Conservation (phyloP, 2,888 invertebrate species). For the Auanema freiburgensis region DNA sequence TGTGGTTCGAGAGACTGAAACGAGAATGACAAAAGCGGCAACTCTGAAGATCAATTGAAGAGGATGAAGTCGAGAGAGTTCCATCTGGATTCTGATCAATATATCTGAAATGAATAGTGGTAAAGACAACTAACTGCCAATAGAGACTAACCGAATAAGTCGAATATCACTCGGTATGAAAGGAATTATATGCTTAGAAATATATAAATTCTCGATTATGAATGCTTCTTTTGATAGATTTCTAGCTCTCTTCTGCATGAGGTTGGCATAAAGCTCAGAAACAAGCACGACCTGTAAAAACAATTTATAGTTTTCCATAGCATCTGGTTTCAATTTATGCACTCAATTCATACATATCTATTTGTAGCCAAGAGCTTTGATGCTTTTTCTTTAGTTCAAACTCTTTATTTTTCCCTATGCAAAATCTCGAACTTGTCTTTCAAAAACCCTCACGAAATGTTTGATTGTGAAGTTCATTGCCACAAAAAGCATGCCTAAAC, state of each 20-base stretch:
- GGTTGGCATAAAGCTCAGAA: constrained; percentile 63
- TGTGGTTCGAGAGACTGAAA: constrained; percentile 46
- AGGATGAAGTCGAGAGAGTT: constrained; percentile 51
- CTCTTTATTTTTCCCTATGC: too few relatives aligned
- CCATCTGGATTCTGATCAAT: constrained; percentile 57
- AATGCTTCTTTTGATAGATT: constrained; percentile 60
- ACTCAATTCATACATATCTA: too few relatives aligned
- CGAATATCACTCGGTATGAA: constrained; percentile 64
- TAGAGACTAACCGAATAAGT: constrained; percentile 49
- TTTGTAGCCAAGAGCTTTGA: too few relatives aligned
- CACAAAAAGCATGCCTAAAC: too few relatives aligned
- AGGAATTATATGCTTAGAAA: constrained; percentile 64
- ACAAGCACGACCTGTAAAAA: constrained; percentile 62
- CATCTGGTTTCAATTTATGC: neutral
- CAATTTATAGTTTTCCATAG: constrained; percentile 4
- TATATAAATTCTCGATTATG: constrained; percentile 64
- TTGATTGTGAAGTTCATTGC: too few relatives aligned
- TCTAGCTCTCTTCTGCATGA: constrained; percentile 62
- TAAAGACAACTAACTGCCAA: neutral
- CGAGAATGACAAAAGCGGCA: constrained; percentile 64
- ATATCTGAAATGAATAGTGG: constrained; percentile 30
- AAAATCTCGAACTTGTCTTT: too few relatives aligned
- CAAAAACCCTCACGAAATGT: too few relatives aligned
- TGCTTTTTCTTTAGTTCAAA: too few relatives aligned
- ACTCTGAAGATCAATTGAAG: constrained; percentile 56